Evolutionary conservation across 2,113 vertebrate species (phyloP).

Genomic region (cattle (Bos taurus)): DNA sequence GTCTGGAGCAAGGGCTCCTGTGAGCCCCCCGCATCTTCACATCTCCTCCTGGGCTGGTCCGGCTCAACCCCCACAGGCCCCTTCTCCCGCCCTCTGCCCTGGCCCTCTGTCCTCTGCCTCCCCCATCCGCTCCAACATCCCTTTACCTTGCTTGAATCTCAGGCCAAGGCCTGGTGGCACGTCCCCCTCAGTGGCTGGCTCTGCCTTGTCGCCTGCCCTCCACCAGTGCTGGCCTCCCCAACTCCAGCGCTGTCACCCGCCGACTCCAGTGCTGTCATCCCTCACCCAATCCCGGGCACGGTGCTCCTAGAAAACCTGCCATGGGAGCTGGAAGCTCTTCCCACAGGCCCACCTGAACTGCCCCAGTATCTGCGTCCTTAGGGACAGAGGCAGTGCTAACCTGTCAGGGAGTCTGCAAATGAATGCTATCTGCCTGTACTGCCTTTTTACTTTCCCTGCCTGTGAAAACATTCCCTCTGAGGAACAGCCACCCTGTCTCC

Average conservation of each 20-base stretch:
- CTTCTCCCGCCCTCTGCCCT: too few species aligned
- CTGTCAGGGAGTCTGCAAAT: background rate
- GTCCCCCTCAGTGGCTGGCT: background rate
- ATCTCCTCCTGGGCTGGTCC: background rate
- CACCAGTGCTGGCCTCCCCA: rapidly evolving
- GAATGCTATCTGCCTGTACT: background rate
- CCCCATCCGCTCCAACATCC: background rate
- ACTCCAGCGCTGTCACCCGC: background rate
- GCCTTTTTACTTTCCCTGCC: background rate
- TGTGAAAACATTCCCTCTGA: background rate
- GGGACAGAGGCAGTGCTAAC: background rate
- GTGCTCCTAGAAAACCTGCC: background rate
- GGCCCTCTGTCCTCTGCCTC: background rate
- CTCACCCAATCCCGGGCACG: background rate
- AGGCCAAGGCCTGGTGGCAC: background rate
- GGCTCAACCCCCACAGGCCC: background rate
- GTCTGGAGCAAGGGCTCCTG: background rate
- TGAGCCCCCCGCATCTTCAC: background rate
- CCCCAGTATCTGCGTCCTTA: background rate
- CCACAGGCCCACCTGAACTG: background rate
- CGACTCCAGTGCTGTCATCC: background rate
- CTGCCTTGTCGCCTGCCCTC: background rate
- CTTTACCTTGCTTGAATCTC: background rate
- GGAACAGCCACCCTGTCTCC: background rate
- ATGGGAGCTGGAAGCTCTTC: background rate